Percentiles rank a stretch among this genome's conserved stretches.
phyloP scores from a whole-genome alignment of 1,140 invertebrate species.

The Zaprionus nigranus region DNA sequence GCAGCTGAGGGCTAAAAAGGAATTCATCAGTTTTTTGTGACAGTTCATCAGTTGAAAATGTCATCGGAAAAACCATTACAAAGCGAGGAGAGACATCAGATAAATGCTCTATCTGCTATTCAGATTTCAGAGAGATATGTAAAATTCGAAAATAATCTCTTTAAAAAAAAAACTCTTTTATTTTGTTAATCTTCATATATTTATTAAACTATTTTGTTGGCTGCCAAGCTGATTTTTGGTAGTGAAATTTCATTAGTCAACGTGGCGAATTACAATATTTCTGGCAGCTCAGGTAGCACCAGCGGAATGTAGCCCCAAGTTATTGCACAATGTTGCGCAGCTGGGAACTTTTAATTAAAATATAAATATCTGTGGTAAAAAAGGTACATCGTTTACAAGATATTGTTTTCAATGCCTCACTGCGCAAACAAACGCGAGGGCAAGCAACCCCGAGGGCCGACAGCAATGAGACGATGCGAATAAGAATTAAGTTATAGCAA shows the following conservation, averaged over 20 bases:
- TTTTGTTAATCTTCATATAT: not conserved
- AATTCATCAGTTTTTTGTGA: constrained; percentile 47
- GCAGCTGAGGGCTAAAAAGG: constrained; percentile 27
- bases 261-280: not conserved
- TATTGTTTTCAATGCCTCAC: constrained; percentile 32
- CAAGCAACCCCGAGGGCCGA: not conserved
- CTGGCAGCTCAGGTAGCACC: not conserved
- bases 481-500: constrained; percentile 9
- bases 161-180: not conserved
- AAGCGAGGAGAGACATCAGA: not conserved
- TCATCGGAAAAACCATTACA: constrained; percentile 13
- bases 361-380: constrained; percentile 5
- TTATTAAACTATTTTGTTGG: not conserved
- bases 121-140: not conserved
- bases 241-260: not conserved
- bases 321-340: not conserved
- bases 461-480: not conserved
- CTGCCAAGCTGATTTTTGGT: not conserved
- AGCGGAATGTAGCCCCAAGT: not conserved
- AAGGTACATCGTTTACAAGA: constrained; percentile 14
- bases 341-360: constrained; percentile 10
- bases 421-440: constrained; percentile 13
- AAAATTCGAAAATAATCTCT: not conserved
- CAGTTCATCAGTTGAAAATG: constrained; percentile 71
- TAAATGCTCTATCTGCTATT: not conserved